Evolutionary conservation across 2,888 invertebrate species (phyloP).

Genomic region (Prenolepis imparis): DNA sequence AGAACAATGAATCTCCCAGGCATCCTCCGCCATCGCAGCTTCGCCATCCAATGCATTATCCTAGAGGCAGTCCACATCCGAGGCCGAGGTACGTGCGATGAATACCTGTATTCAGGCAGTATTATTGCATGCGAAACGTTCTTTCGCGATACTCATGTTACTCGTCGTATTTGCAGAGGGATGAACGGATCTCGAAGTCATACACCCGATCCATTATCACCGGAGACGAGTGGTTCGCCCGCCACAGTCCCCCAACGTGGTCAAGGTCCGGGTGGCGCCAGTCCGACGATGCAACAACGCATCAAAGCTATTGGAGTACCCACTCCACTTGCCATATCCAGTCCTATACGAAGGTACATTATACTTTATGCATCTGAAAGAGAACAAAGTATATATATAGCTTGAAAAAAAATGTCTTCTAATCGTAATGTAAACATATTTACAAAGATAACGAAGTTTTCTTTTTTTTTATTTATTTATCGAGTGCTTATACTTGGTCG

Average conservation of each 20-base stretch:
- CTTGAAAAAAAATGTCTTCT: constrained; percentile 11
- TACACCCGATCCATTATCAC: constrained; percentile 88
- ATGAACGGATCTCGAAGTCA: constrained; percentile 90
- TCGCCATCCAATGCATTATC: constrained; percentile 88
- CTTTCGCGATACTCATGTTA: constrained; percentile 47
- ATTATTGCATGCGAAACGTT: not conserved
- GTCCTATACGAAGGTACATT: constrained; percentile 94
- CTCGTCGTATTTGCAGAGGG: constrained; percentile 85
- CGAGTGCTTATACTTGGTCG: constrained; percentile 28
- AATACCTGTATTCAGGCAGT: too few relatives aligned
- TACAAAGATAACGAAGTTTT: constrained; percentile 28
- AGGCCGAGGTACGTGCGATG: constrained; percentile 88
- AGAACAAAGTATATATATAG: constrained; percentile 47
- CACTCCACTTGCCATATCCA: constrained; percentile 94
- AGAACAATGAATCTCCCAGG: constrained; percentile 86
- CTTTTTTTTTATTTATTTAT: not conserved
- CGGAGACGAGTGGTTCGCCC: constrained; percentile 87
- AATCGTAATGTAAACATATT: constrained; percentile 38
- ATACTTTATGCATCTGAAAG: constrained; percentile 4
- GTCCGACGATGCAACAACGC: constrained; percentile 96
- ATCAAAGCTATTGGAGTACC: constrained; percentile 96
- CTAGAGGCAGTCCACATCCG: constrained; percentile 93
- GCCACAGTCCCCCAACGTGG: constrained; percentile 82
- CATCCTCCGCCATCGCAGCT: constrained; percentile 87
- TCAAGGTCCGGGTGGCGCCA: constrained; percentile 88